These are phyloP conservation scores for Erythrolamprus reginae DNA, from an alignment of 2,113 vertebrate genomes.

Conservation along the genomic window DNA sequence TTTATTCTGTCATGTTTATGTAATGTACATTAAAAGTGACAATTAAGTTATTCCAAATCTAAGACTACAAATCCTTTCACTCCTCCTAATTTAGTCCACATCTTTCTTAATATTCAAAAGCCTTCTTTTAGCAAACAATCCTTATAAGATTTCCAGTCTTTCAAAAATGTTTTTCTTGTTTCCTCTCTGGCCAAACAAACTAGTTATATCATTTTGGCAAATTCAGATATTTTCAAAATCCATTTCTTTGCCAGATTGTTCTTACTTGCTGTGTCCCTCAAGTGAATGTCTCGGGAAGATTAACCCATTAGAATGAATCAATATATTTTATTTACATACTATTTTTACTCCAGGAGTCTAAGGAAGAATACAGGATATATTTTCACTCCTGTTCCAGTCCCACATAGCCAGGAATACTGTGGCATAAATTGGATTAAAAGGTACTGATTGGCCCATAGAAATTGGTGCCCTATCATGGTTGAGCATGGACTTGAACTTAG, in stretches of 20 bases:
- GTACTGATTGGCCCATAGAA: not conserved
- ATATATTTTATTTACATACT: not conserved
- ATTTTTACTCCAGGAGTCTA: not conserved
- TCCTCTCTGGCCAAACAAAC: not conserved
- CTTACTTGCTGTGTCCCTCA: not conserved
- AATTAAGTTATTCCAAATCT: too few species aligned
- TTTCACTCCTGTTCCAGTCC: not conserved
- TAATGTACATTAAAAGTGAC: too few species aligned
- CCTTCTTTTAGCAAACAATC: not conserved
- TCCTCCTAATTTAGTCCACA: not conserved
- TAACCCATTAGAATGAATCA: not conserved
- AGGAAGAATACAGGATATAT: not conserved
- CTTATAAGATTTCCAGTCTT: not conserved
- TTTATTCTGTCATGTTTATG: too few species aligned
- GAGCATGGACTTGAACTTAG: not conserved
- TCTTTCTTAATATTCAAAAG: not conserved
- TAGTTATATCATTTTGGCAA: not conserved
- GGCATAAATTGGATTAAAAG: not conserved
- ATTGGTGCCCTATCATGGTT: not conserved
- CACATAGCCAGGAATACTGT: not conserved
- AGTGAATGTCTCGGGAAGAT: not conserved
- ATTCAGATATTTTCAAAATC: not conserved
- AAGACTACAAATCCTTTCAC: not conserved
- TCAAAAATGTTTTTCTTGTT: not conserved
- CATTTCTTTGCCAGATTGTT: not conserved